Conservation (phyloP, 30 jellyfish, hydroid and myxozoan species). For the Morbakka virulenta region DNA sequence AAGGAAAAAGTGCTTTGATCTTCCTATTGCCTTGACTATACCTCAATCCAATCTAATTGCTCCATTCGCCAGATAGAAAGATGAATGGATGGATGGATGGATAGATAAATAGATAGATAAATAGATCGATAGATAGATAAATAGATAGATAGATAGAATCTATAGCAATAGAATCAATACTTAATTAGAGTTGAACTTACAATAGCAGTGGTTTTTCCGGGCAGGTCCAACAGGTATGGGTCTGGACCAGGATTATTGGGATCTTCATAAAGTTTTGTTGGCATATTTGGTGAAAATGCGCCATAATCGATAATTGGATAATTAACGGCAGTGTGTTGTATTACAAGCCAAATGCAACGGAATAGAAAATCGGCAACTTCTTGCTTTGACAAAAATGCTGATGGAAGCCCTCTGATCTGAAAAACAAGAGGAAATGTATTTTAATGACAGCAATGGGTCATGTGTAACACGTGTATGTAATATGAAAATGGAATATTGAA, state of each 20-base stretch:
- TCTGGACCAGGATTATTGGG: slow-evolving; percentile 20
- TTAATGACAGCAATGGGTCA: not conserved
- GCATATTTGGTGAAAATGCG: slow-evolving; percentile 65
- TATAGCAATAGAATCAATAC: too few relatives aligned
- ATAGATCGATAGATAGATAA: too few relatives aligned
- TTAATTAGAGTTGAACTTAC: slow-evolving; percentile 63
- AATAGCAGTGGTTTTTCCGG: slow-evolving; percentile 41
- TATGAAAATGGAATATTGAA: too few relatives aligned
- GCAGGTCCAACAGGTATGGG: slow-evolving; percentile 34
- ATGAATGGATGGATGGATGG: too few relatives aligned
- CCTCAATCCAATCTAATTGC: too few relatives aligned
- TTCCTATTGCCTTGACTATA: too few relatives aligned
- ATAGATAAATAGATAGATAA: too few relatives aligned
- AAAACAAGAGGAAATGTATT: not conserved
- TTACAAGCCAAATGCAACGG: slow-evolving; percentile 73
- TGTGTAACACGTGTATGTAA: too few relatives aligned
- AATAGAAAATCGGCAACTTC: slow-evolving; percentile 45
- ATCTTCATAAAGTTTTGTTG: slow-evolving; percentile 72
- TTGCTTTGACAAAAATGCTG: slow-evolving; percentile 19
- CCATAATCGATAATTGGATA: slow-evolving; percentile 78
- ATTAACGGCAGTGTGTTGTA: slow-evolving; percentile 80
- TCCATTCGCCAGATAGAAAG: too few relatives aligned
- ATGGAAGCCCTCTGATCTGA: slow-evolving; percentile 71
- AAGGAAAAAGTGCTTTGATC: too few relatives aligned
- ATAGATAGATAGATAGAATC: too few relatives aligned